Percentiles rank a stretch among this genome's conserved stretches.
phyloP scores from a whole-genome alignment of 2,797 vertebrate genomes.

The Cephalopachus bancanus region DNA sequence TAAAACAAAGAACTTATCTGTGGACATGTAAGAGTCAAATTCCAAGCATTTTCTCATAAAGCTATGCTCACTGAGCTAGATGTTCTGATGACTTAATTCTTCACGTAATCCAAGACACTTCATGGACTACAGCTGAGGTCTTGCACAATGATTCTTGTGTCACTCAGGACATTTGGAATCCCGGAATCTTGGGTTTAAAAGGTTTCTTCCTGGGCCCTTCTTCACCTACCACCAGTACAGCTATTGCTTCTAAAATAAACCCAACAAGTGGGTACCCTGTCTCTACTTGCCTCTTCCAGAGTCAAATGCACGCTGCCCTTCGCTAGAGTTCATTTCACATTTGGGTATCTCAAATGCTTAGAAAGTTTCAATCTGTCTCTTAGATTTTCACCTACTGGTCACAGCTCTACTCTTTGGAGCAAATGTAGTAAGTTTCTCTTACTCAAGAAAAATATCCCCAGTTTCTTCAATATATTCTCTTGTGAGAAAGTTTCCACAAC shows the following conservation, averaged over 20 bases:
- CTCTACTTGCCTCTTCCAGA: neutral
- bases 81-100: neutral
- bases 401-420: neutral
- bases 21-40: neutral
- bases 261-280: neutral
- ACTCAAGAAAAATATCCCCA: neutral
- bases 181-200: neutral
- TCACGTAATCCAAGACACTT: neutral
- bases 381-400: neutral
- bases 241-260: neutral
- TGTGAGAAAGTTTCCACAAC: neutral
- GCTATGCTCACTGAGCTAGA: neutral
- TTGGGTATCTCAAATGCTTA: neutral
- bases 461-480: neutral
- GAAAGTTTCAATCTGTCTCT: neutral
- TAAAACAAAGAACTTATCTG: neutral
- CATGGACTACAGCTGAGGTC: neutral
- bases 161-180: neutral
- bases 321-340: neutral
- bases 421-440: neutral
- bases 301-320: neutral
- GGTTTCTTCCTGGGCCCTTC: neutral
- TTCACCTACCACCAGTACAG: neutral
- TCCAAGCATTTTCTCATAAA: slow-evolving; percentile 9
- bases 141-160: neutral